A percentile compares a stretch with the other conserved stretches of the same genome.
These are phyloP conservation scores for Monopis laevigella DNA, from an alignment of 2,888 invertebrate genomes.

Conservation along the genomic window DNA sequence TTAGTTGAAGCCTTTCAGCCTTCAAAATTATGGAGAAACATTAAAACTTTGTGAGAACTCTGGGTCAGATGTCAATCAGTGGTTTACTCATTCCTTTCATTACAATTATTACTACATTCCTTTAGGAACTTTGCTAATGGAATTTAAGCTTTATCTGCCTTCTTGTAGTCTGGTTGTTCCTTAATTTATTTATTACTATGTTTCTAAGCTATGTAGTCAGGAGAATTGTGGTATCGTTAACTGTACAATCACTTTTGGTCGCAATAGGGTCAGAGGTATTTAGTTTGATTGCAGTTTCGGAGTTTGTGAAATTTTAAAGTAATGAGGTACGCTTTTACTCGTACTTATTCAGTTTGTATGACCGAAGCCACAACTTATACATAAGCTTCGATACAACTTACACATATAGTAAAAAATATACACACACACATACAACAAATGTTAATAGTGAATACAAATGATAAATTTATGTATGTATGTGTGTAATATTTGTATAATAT, in stretches of 20 bases:
- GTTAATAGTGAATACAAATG: too few relatives aligned
- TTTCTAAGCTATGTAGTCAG: not conserved
- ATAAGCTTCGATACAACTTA: too few relatives aligned
- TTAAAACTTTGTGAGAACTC: not conserved
- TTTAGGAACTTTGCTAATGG: not conserved
- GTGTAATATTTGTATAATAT: too few relatives aligned
- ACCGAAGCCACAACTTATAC: too few relatives aligned
- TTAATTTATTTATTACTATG: not conserved
- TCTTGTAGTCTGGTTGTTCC: not conserved
- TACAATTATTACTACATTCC: too few relatives aligned
- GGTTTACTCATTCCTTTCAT: not conserved
- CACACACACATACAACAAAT: too few relatives aligned
- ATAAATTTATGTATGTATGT: too few relatives aligned
- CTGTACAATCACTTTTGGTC: not conserved
- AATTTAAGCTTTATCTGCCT: not conserved
- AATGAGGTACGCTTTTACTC: too few relatives aligned
- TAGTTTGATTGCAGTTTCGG: slow-evolving; percentile 5
- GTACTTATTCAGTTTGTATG: too few relatives aligned
- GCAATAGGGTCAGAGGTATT: not conserved
- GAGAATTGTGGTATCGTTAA: not conserved
- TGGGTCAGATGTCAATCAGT: not conserved
- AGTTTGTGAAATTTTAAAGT: too few relatives aligned
- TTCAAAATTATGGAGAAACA: slow-evolving; percentile 1
- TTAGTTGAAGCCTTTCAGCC: not conserved
- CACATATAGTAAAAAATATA: too few relatives aligned